Evolutionary conservation across 2,797 vertebrate species (phyloP).

Genomic region (Heliangelus exortis): DNA sequence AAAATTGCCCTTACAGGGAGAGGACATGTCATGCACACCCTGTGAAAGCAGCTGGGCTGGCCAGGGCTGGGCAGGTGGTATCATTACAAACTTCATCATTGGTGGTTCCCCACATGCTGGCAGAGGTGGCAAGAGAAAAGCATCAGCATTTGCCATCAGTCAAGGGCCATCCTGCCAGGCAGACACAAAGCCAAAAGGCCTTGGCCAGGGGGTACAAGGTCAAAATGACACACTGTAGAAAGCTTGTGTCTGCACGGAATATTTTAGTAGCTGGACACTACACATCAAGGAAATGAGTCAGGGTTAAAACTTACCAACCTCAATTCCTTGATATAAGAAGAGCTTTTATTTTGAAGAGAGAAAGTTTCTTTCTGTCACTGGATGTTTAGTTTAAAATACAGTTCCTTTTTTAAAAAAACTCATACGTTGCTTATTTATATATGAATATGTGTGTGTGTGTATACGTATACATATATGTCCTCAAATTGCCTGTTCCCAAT

Average conservation of each 20-base stretch:
- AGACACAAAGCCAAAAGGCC: background rate
- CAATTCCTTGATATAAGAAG: background rate
- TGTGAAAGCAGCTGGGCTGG: background rate
- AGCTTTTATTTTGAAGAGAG: background rate
- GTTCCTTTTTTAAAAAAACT: background rate
- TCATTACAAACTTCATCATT: background rate
- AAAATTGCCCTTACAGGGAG: background rate
- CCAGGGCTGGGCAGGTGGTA: background rate
- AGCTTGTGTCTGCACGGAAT: background rate
- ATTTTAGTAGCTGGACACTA: background rate
- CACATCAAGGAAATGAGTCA: background rate
- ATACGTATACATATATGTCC: background rate
- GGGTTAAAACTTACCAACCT: background rate
- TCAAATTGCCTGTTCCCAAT: background rate
- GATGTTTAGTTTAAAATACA: background rate
- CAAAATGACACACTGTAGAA: background rate
- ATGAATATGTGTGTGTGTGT: too few species aligned
- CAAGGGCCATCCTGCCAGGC: background rate
- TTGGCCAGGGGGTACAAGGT: background rate
- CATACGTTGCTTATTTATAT: too few species aligned
- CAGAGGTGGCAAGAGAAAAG: background rate
- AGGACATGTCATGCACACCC: background rate
- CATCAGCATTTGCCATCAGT: background rate
- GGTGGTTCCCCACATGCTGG: rapidly evolving
- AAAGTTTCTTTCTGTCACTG: background rate